phyloP scores from a whole-genome alignment of 1,140 invertebrate genomes.

The Lutraria rhynchaena region DNA sequence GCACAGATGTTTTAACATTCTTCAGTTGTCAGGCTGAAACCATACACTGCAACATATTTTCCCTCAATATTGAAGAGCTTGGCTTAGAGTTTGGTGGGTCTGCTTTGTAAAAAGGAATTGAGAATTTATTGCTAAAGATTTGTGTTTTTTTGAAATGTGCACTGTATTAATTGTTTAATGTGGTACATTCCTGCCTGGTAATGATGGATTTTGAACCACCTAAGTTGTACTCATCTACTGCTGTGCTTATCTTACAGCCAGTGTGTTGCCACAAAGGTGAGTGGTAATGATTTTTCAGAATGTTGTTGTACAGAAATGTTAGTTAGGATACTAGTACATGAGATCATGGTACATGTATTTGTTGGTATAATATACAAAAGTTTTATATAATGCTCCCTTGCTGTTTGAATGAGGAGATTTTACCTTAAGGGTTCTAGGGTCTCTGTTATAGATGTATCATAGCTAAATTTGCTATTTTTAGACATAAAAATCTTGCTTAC shows the following conservation, averaged over 20 bases:
- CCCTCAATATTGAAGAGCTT: background rate
- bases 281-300: no score
- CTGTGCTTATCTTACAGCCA: conserved; percentile 58
- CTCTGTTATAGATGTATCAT: no score
- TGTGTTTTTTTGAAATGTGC: background rate
- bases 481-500: no score
- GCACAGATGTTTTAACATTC: background rate
- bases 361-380: no score
- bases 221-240: conserved; percentile 51
- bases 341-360: no score
- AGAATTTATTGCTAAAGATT: background rate
- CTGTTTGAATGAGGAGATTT: no score
- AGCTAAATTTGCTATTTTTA: no score
- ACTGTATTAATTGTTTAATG: background rate
- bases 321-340: no score
- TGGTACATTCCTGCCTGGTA: conserved; percentile 8
- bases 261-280: conserved; percentile 15
- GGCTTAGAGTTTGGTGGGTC: background rate
- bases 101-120: background rate
- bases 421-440: no score
- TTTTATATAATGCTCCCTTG: no score
- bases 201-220: conserved; percentile 47
- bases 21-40: conserved; percentile 11
- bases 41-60: background rate
- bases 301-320: no score